Percentiles rank a stretch among this genome's conserved stretches.
These are phyloP conservation scores for Rhabdophis nuchalis DNA, from an alignment of 2,797 vertebrate genomes.

Conservation along the genomic window DNA sequence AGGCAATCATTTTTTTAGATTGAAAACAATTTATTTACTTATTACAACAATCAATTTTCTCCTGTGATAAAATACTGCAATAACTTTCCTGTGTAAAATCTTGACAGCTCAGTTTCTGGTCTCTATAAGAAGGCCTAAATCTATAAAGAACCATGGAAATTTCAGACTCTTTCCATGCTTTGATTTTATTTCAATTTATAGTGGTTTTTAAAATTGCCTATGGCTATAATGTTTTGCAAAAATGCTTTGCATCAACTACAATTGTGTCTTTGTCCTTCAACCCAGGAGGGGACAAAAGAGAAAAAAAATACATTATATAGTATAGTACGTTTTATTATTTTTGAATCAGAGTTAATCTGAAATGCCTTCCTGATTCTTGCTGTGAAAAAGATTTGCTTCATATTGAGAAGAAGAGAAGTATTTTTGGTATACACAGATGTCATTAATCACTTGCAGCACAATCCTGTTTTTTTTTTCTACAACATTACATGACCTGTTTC, in stretches of 20 bases:
- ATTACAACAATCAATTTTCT: conserved; percentile 60
- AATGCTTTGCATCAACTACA: not conserved
- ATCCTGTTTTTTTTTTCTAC: not conserved
- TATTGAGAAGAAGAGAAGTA: not conserved
- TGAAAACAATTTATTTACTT: conserved; percentile 55
- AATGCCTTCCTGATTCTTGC: not conserved
- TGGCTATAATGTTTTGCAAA: not conserved
- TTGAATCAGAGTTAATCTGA: not conserved
- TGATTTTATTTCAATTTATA: not conserved
- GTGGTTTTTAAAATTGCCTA: not conserved
- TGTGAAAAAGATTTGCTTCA: not conserved
- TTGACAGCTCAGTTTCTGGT: conserved; percentile 28
- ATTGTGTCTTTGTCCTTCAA: not conserved
- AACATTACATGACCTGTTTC: not conserved
- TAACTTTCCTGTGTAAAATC: conserved; percentile 47
- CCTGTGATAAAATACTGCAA: conserved; percentile 51
- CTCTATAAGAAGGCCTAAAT: conserved; percentile 17
- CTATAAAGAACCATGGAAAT: not conserved
- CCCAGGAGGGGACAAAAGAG: not conserved
- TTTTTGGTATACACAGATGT: not conserved
- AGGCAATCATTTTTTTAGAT: conserved; percentile 62
- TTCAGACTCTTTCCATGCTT: not conserved
- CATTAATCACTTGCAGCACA: not conserved
- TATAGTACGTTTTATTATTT: not conserved
- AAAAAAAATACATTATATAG: not conserved